These are phyloP conservation scores for Noctuana brunneofusca DNA, from an alignment of 2,888 invertebrate genomes.

Conservation along the genomic window DNA sequence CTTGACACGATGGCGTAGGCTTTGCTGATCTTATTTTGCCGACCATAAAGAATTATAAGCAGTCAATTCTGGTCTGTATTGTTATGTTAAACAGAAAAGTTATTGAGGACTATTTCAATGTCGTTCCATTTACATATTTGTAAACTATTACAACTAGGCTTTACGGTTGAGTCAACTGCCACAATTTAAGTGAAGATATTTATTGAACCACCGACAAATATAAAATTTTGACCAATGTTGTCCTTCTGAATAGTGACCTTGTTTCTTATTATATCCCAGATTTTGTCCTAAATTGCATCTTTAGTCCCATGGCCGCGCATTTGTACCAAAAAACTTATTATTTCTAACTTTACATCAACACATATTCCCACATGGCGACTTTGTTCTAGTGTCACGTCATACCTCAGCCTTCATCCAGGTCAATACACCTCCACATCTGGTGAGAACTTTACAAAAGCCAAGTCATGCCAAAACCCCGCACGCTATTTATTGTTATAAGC, in stretches of 20 bases:
- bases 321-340: not conserved
- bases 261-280: too few relatives aligned
- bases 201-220: too few relatives aligned
- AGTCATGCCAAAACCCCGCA: constrained; percentile 18
- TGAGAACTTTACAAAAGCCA: constrained; percentile 10
- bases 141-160: not conserved
- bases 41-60: constrained; percentile 29
- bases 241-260: too few relatives aligned
- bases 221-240: not conserved
- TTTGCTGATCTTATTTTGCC: constrained; percentile 19
- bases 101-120: constrained; percentile 5
- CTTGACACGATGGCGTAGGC: constrained; percentile 13
- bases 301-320: too few relatives aligned
- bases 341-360: not conserved
- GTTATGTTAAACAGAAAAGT: constrained; percentile 20
- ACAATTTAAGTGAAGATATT: not conserved
- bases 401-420: constrained; percentile 19
- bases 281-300: too few relatives aligned
- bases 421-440: constrained; percentile 29
- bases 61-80: constrained; percentile 25
- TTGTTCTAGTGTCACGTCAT: constrained; percentile 8
- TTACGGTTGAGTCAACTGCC: not conserved
- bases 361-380: constrained; percentile 8
- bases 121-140: not conserved
- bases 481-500: constrained; percentile 24